Conservation (phyloP, 2,888 invertebrate genomes). For the Microplitis manilae region DNA sequence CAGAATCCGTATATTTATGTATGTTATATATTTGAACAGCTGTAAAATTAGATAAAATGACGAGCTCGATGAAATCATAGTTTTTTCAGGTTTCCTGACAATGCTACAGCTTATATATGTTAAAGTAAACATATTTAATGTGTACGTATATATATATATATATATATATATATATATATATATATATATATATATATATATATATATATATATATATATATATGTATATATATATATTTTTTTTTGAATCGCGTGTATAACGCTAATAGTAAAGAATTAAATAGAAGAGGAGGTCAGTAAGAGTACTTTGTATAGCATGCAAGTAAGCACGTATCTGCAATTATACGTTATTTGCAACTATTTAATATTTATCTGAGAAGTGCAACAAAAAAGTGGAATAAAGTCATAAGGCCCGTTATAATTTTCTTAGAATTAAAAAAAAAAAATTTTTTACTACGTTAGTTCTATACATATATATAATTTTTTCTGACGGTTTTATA, state of each 20-base stretch:
- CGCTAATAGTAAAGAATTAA: background rate
- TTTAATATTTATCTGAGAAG: slow-evolving; percentile 13
- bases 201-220: background rate
- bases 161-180: background rate
- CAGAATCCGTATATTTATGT: slow-evolving; percentile 9
- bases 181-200: background rate
- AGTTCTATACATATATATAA: no score
- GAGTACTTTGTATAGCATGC: background rate
- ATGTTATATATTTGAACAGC: slow-evolving; percentile 29
- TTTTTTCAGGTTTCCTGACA: slow-evolving; percentile 28
- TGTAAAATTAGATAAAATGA: slow-evolving; percentile 24
- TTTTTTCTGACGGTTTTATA: no score
- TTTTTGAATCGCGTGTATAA: background rate
- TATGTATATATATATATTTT: background rate
- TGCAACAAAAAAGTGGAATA: background rate
- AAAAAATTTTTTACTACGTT: background rate
- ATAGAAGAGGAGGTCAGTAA: slow-evolving; percentile 17
- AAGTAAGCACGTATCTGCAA: background rate
- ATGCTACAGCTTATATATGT: slow-evolving; percentile 5
- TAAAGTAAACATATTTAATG: background rate
- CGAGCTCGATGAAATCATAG: slow-evolving; percentile 37
- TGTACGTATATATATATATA: background rate
- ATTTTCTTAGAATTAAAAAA: slow-evolving; percentile 21
- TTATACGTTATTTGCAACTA: background rate
- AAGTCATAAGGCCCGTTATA: slow-evolving; percentile 16